Evolutionary conservation across 2,797 vertebrate species (phyloP).

Genomic region (Psittacula derbiana): DNA sequence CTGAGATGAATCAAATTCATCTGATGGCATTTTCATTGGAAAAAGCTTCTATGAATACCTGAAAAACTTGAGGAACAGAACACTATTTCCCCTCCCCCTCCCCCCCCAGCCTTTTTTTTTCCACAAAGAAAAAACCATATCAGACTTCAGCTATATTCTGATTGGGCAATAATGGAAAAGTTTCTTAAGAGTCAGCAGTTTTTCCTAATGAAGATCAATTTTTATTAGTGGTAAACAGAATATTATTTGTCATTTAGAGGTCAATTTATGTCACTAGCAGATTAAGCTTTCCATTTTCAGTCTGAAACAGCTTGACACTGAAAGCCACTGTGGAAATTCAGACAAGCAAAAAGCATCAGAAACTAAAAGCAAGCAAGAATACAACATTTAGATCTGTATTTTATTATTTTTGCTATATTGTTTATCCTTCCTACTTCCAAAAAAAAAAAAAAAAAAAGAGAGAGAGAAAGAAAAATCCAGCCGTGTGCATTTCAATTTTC

Average conservation of each 20-base stretch:
- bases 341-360: not conserved
- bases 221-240: constrained; percentile 14
- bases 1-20: not conserved
- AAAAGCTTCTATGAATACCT: not conserved
- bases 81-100: not conserved
- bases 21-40: not conserved
- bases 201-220: not conserved
- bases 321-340: not conserved
- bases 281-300: not conserved
- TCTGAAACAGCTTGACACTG: not conserved
- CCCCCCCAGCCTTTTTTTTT: rapidly evolving
- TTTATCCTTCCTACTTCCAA: not conserved
- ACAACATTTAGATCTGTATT: not conserved
- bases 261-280: not conserved
- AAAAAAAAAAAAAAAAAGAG: not conserved
- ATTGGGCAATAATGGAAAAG: not conserved
- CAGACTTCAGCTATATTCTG: not conserved
- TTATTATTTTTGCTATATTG: not conserved
- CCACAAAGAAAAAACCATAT: not conserved
- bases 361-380: not conserved
- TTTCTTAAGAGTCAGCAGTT: constrained; percentile 33
- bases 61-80: not conserved
- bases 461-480: not conserved
- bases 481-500: constrained; percentile 5
- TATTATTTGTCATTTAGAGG: constrained; percentile 24